Evolutionary conservation across 2,888 invertebrate species (phyloP).

Genomic region (Latheticus oryzae): DNA sequence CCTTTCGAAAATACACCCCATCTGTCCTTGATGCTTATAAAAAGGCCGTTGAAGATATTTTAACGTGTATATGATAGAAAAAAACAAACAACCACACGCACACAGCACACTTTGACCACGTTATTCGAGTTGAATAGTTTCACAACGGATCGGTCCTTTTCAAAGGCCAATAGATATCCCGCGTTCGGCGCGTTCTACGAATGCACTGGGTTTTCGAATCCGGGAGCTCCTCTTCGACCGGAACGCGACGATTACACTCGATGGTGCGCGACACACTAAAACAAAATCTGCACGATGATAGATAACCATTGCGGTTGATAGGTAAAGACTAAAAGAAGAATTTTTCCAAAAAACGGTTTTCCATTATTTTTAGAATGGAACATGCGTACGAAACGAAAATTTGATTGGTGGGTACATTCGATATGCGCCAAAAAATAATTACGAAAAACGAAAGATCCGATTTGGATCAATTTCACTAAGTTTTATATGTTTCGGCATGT

Average conservation of each 20-base stretch:
- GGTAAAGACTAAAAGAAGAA: slow-evolving; percentile 19
- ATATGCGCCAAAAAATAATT: slow-evolving; percentile 9
- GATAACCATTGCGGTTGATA: slow-evolving; percentile 1
- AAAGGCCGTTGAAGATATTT: slow-evolving; percentile 30
- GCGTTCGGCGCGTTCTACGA: slow-evolving; percentile 53
- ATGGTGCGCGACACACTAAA: slow-evolving; percentile 40
- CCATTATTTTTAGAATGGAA: slow-evolving; percentile 22
- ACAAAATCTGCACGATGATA: slow-evolving; percentile 18
- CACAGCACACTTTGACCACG: slow-evolving; percentile 56
- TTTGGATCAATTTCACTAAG: slow-evolving; percentile 1
- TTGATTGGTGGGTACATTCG: background rate
- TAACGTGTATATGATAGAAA: no score
- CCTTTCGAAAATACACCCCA: slow-evolving; percentile 40
- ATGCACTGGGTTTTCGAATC: slow-evolving; percentile 58
- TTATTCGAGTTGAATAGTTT: slow-evolving; percentile 56
- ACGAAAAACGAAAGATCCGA: slow-evolving; percentile 10
- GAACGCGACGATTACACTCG: slow-evolving; percentile 50
- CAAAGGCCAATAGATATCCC: slow-evolving; percentile 56
- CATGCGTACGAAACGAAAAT: slow-evolving; percentile 15
- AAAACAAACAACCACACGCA: slow-evolving; percentile 48
- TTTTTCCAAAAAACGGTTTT: slow-evolving; percentile 10
- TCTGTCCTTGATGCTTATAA: slow-evolving; percentile 30
- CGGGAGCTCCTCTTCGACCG: slow-evolving; percentile 55
- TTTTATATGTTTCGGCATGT: slow-evolving; percentile 13
- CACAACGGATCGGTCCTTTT: slow-evolving; percentile 53